A percentile compares a stretch with the other conserved stretches of the same genome.
phyloP scores from a whole-genome alignment of 1,140 invertebrate species.

The Drosophila navojoa region DNA sequence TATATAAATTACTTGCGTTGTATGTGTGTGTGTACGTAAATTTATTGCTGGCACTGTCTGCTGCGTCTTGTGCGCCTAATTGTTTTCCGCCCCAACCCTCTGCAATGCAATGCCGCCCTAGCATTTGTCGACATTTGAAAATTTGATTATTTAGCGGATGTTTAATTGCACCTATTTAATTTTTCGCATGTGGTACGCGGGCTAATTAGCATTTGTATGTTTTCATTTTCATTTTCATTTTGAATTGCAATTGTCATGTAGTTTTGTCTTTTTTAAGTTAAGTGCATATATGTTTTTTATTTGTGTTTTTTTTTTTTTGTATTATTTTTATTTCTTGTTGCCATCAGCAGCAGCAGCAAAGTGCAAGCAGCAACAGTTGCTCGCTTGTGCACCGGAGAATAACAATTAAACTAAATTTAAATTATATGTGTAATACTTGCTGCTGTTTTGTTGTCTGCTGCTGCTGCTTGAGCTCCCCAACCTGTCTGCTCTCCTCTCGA shows the following conservation, averaged over 20 bases:
- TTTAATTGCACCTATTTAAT: slow-evolving; percentile 83
- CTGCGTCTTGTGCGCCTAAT: slow-evolving; percentile 21
- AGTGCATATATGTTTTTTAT: slow-evolving; percentile 1
- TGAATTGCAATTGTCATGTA: slow-evolving; percentile 72
- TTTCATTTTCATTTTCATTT: slow-evolving; percentile 61
- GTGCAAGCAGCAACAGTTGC: slow-evolving; percentile 27
- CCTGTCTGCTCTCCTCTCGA: slow-evolving; percentile 14
- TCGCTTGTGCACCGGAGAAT: slow-evolving; percentile 65
- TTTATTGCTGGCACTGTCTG: slow-evolving; percentile 28
- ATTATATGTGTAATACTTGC: slow-evolving; percentile 79
- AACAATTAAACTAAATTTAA: slow-evolving; percentile 83
- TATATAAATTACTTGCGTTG: background rate
- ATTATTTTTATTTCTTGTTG: slow-evolving; percentile 65
- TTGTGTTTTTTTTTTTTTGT: slow-evolving; percentile 46
- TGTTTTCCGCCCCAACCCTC: background rate
- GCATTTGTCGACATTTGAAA: slow-evolving; percentile 54
- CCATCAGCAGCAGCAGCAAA: slow-evolving; percentile 21
- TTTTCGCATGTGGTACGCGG: slow-evolving; percentile 67
- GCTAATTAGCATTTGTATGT: slow-evolving; percentile 50
- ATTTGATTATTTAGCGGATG: slow-evolving; percentile 83
- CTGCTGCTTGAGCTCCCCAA: slow-evolving; percentile 2
- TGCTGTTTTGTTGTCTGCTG: slow-evolving; percentile 33
- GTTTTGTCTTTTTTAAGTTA: slow-evolving; percentile 57
- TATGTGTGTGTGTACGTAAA: background rate
- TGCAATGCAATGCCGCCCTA: background rate